phyloP scores from a whole-genome alignment of 2,888 invertebrate genomes.

The Parochlus steinenii region DNA sequence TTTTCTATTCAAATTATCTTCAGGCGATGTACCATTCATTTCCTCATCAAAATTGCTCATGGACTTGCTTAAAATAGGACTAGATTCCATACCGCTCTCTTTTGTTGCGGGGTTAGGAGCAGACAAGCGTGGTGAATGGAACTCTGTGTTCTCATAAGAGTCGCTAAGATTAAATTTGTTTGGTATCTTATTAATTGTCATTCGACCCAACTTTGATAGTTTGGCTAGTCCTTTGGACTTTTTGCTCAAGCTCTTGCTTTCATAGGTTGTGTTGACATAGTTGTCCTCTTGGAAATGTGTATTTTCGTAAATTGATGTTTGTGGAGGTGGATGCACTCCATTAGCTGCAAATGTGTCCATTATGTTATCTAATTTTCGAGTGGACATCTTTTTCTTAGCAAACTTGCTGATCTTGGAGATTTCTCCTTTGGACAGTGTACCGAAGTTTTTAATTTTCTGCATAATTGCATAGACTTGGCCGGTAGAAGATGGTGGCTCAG shows the following conservation, averaged over 20 bases:
- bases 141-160: conserved; percentile 22
- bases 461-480: conserved; percentile 49
- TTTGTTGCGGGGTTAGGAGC: conserved; percentile 2
- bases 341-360: neutral
- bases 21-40: conserved; percentile 3
- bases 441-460: conserved; percentile 46
- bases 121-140: conserved; percentile 18
- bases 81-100: conserved; percentile 16
- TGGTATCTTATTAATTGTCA: conserved; percentile 13
- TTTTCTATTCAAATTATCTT: conserved; percentile 3
- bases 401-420: conserved; percentile 34
- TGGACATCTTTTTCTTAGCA: conserved; percentile 11
- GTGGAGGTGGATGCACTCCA: conserved; percentile 6
- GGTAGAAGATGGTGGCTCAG: conserved; percentile 38
- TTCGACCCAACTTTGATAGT: conserved; percentile 7
- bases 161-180: conserved; percentile 19
- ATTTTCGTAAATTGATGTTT: conserved; percentile 7
- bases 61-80: conserved; percentile 9
- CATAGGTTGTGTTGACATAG: conserved; percentile 19
- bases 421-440: conserved; percentile 35
- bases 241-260: conserved; percentile 32
- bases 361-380: neutral
- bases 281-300: conserved; percentile 1
- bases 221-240: conserved; percentile 12
- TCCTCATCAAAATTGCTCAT: conserved; percentile 1